Evolutionary conservation across 2,797 vertebrate species (phyloP).

Genomic region (Pteropus rufus): DNA sequence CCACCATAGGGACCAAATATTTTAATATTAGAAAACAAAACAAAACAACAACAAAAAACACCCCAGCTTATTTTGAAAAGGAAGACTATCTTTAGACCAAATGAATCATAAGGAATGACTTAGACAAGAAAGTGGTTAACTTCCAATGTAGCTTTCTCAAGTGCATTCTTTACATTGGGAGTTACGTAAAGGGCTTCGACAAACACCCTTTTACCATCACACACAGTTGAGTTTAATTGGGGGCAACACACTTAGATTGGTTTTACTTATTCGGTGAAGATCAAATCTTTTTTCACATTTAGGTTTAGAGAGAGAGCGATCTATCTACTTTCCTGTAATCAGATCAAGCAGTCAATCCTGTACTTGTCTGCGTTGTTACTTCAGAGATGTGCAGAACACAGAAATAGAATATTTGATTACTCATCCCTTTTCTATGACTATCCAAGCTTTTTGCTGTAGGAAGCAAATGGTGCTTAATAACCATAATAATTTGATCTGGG

Average conservation of each 20-base stretch:
- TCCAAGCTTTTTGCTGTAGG: not conserved
- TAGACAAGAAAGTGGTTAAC: not conserved
- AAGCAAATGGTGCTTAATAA: not conserved
- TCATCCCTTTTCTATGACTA: not conserved
- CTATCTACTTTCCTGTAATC: not conserved
- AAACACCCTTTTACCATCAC: not conserved
- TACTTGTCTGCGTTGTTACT: not conserved
- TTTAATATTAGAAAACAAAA: not conserved
- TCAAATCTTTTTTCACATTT: not conserved
- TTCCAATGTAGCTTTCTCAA: not conserved
- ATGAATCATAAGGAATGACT: not conserved
- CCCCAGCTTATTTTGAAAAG: not conserved
- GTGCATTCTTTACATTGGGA: not conserved
- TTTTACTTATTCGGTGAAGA: not conserved
- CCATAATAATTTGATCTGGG: not conserved
- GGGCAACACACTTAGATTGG: not conserved
- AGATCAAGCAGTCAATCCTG: not conserved
- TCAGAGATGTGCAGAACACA: not conserved
- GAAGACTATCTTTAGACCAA: not conserved
- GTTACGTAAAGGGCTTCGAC: not conserved
- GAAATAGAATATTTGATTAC: not conserved
- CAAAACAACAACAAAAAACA: no score
- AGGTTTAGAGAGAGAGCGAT: not conserved
- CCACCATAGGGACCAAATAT: not conserved
- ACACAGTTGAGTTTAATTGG: not conserved